Evolutionary conservation across 2,797 vertebrate genomes (phyloP).

Genomic region (Pangasius sanitwongsei): DNA sequence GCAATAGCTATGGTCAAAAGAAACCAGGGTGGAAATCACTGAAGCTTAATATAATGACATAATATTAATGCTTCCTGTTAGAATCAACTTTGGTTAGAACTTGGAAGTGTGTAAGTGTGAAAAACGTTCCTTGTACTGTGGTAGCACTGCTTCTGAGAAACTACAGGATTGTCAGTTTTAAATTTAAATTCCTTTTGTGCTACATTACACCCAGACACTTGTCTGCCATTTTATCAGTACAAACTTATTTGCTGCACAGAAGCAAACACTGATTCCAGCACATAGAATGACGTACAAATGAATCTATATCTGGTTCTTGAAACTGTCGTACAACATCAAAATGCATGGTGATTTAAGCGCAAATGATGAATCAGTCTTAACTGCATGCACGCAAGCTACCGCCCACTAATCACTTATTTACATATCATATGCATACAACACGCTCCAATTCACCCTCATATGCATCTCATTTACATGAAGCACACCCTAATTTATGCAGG

Average conservation of each 20-base stretch:
- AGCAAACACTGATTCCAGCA: not conserved
- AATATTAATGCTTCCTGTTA: not conserved
- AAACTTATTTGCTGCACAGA: not conserved
- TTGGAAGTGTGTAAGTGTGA: not conserved
- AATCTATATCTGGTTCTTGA: not conserved
- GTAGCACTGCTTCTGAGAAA: not conserved
- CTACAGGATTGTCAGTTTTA: not conserved
- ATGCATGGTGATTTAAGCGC: not conserved
- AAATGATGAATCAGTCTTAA: slow-evolving; percentile 9
- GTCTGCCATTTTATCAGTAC: not conserved
- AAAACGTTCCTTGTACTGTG: not conserved
- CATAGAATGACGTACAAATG: not conserved
- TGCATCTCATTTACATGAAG: not conserved
- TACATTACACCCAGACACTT: not conserved
- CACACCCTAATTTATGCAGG: slow-evolving; percentile 13
- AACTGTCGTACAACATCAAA: not conserved
- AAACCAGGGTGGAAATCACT: slow-evolving; percentile 71
- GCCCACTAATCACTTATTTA: slow-evolving; percentile 46
- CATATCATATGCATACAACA: slow-evolving; percentile 49
- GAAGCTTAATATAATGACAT: slow-evolving; percentile 66
- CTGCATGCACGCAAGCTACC: not conserved
- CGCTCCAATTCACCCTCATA: slow-evolving; percentile 13
- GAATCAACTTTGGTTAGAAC: not conserved
- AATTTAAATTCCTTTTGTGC: not conserved
- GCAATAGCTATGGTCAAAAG: slow-evolving; percentile 56